A percentile compares a stretch with the other conserved stretches of the same genome.
phyloP scores from a whole-genome alignment of 2,113 vertebrate genomes.

The Maccullochella peelii region DNA sequence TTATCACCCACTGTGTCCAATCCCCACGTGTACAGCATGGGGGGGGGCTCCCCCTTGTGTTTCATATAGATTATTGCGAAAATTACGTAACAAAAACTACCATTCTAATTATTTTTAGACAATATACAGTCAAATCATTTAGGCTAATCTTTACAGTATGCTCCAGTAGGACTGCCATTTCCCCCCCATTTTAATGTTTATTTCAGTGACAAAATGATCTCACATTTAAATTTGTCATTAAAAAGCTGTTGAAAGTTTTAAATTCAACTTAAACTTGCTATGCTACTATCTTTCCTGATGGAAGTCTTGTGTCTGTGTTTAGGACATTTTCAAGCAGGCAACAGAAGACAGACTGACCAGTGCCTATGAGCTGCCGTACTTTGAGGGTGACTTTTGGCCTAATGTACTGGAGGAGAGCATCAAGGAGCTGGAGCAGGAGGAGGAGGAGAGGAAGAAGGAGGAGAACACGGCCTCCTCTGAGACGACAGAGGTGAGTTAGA shows the following conservation, averaged over 20 bases:
- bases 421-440: constrained; percentile 97
- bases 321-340: constrained; percentile 99
- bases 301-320: constrained; percentile 40
- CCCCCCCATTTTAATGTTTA: not conserved
- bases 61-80: not conserved
- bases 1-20: not conserved
- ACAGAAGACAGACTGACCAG: constrained; percentile 97
- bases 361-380: constrained; percentile 97
- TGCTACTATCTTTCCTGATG: not conserved
- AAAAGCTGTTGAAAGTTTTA: not conserved
- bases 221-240: not conserved
- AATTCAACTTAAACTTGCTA: not conserved
- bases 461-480: constrained; percentile 96
- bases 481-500: constrained; percentile 88
- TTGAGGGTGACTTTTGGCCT: constrained; percentile 99
- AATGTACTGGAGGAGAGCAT: constrained; percentile 99
- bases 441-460: constrained; percentile 98
- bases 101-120: not conserved
- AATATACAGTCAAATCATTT: not conserved
- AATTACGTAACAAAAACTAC: not conserved
- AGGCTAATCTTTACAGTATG: not conserved
- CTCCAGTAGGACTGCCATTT: not conserved
- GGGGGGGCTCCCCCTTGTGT: constrained; percentile 22
- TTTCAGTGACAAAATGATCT: not conserved
- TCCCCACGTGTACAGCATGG: not conserved